Evolutionary conservation across 2,113 vertebrate genomes (phyloP).

Genomic region (Pteropus alecto): DNA sequence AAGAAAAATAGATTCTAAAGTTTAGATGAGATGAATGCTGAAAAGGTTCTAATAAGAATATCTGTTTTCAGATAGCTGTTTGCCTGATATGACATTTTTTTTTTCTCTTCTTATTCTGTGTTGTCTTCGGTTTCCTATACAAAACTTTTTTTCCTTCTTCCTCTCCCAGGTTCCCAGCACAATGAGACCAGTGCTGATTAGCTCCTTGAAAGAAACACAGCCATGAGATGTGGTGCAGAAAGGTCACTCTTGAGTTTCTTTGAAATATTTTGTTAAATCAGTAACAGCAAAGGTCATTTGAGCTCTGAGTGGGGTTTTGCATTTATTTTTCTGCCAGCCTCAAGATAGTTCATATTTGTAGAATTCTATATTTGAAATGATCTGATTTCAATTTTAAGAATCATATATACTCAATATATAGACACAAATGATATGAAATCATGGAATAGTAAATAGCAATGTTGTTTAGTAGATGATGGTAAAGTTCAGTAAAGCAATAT

Average conservation of each 20-base stretch:
- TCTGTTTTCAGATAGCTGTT: neutral
- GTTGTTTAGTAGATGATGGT: neutral
- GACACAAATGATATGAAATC: conserved; percentile 31
- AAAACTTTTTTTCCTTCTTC: neutral
- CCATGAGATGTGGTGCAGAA: neutral
- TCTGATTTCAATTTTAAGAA: conserved; percentile 55
- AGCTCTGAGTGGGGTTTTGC: neutral
- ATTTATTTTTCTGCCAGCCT: conserved; percentile 14
- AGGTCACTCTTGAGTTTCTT: neutral
- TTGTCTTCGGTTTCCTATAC: neutral
- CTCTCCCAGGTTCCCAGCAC: neutral
- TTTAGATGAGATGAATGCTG: neutral
- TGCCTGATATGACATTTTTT: neutral
- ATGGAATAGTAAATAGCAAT: neutral
- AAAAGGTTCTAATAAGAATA: conserved; percentile 20
- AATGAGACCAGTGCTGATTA: conserved; percentile 30
- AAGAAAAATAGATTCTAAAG: neutral
- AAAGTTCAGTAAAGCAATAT: neutral
- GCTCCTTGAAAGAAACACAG: neutral
- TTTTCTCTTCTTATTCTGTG: neutral
- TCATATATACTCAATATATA: neutral
- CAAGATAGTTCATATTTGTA: conserved; percentile 24
- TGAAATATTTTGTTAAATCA: conserved; percentile 62
- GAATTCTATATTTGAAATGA: conserved; percentile 49
- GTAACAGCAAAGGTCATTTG: neutral